phyloP scores from a whole-genome alignment of 2,888 invertebrate species.

The Clanis bilineata region DNA sequence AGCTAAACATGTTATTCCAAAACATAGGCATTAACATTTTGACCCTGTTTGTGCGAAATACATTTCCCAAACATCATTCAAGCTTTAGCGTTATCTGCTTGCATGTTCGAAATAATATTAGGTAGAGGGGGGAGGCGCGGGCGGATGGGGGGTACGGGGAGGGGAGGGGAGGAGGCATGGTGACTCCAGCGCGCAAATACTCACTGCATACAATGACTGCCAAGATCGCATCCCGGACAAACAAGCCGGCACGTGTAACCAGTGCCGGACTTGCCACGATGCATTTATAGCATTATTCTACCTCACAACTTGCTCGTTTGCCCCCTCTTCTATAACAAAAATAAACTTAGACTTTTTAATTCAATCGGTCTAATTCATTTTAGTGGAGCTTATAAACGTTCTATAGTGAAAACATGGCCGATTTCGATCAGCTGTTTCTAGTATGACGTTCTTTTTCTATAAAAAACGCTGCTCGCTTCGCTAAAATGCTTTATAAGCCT shows the following conservation, averaged over 20 bases:
- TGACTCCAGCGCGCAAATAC: conserved; percentile 64
- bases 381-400: too few relatives aligned
- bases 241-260: conserved; percentile 77
- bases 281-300: conserved; percentile 20
- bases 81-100: conserved; percentile 35
- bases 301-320: too few relatives aligned
- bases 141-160: conserved; percentile 24
- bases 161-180: conserved; percentile 29
- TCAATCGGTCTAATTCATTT: too few relatives aligned
- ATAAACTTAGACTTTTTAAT: too few relatives aligned
- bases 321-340: too few relatives aligned
- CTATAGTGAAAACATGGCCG: too few relatives aligned
- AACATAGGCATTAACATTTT: neutral
- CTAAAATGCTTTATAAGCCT: too few relatives aligned
- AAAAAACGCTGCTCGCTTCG: too few relatives aligned
- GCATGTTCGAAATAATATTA: conserved; percentile 48
- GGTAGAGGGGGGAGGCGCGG: conserved; percentile 22
- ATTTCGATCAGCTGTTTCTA: too few relatives aligned
- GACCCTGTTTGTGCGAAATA: neutral
- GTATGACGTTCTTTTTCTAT: too few relatives aligned
- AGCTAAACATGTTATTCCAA: neutral
- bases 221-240: conserved; percentile 77
- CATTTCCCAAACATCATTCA: neutral
- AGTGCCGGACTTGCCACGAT: conserved; percentile 56
- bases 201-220: conserved; percentile 77